These are phyloP conservation scores for Ischnura elegans DNA, from an alignment of 2,888 invertebrate species.

Conservation along the genomic window DNA sequence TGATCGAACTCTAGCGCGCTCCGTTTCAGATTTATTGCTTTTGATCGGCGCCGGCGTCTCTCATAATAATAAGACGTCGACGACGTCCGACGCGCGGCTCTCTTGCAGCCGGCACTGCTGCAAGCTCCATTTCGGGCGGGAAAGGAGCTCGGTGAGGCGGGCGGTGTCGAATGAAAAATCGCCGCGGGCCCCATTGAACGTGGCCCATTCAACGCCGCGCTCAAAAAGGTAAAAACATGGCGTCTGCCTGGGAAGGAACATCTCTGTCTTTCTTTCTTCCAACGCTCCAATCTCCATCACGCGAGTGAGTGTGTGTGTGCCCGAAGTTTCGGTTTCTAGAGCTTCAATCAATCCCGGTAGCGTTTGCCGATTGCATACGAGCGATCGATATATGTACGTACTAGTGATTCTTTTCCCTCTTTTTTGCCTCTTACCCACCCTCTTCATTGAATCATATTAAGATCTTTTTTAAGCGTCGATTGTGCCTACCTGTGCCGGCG, in stretches of 20 bases:
- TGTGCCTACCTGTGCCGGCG: background rate
- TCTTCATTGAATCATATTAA: background rate
- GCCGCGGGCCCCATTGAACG: background rate
- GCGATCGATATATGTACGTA: background rate
- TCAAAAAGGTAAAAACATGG: background rate
- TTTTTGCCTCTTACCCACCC: no score
- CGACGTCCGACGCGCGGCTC: constrained; percentile 34
- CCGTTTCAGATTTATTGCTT: constrained; percentile 63
- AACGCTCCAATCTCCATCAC: background rate
- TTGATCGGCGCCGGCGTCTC: constrained; percentile 41
- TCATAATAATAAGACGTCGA: constrained; percentile 40
- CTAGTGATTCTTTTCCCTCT: background rate
- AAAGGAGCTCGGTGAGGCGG: no score
- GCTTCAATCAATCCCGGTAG: background rate
- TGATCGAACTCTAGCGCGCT: background rate
- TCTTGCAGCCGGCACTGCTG: constrained; percentile 16
- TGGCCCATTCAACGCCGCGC: background rate
- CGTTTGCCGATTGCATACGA: background rate
- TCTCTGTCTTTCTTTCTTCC: background rate
- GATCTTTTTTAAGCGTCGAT: background rate
- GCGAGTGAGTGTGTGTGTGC: background rate
- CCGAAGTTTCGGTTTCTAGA: background rate
- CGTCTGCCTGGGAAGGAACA: background rate
- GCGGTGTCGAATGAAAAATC: background rate
- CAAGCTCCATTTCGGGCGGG: background rate